Evolutionary conservation across 2,888 invertebrate species (phyloP), one percentile per base, ranked within the genome.

Genomic region (Hyposoter dolosus): DNA sequence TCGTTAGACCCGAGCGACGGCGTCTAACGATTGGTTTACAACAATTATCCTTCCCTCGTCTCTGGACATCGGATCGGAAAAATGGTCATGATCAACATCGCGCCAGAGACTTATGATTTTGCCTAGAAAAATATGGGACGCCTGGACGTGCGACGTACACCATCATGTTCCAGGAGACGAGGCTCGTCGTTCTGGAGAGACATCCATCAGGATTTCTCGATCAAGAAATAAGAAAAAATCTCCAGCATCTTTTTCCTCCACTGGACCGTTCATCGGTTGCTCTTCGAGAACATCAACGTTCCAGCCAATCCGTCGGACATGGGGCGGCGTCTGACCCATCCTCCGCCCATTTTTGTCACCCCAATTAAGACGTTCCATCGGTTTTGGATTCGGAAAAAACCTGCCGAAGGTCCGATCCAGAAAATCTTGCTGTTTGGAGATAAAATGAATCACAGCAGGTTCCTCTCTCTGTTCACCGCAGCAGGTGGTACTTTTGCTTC

Each of bases 91-190:
- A 69, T 35, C 28, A 23, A 65, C 32, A 53, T 72, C 66, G n/a
- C 43, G n/a, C 66, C 56, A n/a, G 68, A 78, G 68, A 56, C 43
- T n/a, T 63, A 68, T 56, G 65, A 79, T 79, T 75, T 40, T 19
- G 56, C 12, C 65, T 23, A 10, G 40, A 63, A 53, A 19, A 68
- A 35, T 23, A 40, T 53, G n/a, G 2, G n/a, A 35, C 23, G 19
- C 23, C 68, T 50, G 43, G 56, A 35, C n/a, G n/a, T 50, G n/a
- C 15, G 56, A 56, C 43, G 32, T 28, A 23, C 40, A 12, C 63
- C 15, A 28, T 32, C 15, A 28, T 32, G 50, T 53, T 60, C 60
- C 60, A 28, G 28, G 15, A 28, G 28, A 15, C 60, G 28, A 19
- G 23, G 28, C 60, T 56, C 23, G 28, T 60, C 15, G 12, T 10